phyloP scores from a whole-genome alignment of 2,797 vertebrate species.

The Liasis olivaceus region DNA sequence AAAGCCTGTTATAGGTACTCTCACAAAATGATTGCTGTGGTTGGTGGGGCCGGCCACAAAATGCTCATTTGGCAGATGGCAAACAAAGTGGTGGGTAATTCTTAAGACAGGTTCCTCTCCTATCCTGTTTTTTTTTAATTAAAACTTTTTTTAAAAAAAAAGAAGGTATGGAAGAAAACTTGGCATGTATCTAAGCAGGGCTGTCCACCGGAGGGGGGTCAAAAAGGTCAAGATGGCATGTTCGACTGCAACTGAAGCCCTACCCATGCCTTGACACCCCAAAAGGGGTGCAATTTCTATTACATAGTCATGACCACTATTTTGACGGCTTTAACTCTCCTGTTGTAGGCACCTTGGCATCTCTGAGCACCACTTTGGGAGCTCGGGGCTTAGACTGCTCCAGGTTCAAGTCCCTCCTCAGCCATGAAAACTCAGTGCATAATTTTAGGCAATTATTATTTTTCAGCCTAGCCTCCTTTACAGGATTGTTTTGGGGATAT shows the following conservation, averaged over 20 bases:
- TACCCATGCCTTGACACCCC: neutral
- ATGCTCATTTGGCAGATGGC: neutral
- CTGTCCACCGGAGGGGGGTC: too few relatives aligned
- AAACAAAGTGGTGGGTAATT: neutral
- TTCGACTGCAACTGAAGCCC: neutral
- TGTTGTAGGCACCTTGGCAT: neutral
- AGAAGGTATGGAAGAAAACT: neutral
- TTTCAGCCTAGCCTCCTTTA: neutral
- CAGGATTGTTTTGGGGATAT: neutral
- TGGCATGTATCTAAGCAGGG: neutral
- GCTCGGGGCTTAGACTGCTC: neutral
- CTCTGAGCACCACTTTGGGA: neutral
- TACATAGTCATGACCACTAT: neutral
- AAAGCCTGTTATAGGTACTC: neutral
- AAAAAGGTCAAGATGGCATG: neutral
- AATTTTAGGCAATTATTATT: neutral
- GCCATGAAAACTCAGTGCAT: neutral
- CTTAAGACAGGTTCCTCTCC: neutral
- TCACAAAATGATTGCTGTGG: neutral
- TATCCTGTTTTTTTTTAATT: neutral
- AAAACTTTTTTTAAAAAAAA: neutral
- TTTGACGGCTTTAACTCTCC: neutral
- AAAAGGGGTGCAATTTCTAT: neutral
- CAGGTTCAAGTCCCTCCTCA: neutral
- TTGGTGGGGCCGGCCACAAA: neutral